phyloP scores from a whole-genome alignment of 2,888 invertebrate genomes.

The Glyphotaelius pellucidus region DNA sequence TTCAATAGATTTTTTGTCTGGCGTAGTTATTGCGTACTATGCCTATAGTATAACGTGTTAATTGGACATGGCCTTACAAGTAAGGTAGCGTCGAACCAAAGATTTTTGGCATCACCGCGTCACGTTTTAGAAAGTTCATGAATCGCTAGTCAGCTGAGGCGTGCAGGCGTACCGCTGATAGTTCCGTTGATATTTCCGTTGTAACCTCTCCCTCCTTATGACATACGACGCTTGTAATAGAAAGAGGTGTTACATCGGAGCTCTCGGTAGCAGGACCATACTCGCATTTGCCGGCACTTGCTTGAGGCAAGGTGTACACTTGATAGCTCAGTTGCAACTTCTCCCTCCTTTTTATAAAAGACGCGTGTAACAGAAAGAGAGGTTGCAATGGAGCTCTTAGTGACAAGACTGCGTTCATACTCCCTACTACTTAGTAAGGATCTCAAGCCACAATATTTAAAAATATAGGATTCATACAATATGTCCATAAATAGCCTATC shows the following conservation, averaged over 20 bases:
- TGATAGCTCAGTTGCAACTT: no score
- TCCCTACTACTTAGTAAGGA: background rate
- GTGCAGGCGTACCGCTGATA: background rate
- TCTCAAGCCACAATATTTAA: background rate
- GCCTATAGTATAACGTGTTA: background rate
- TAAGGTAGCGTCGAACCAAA: constrained; percentile 30
- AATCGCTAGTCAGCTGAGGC: background rate
- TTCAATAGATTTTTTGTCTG: background rate
- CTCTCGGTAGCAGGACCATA: background rate
- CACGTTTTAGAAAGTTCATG: constrained; percentile 44
- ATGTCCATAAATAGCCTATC: no score
- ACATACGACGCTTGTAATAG: background rate
- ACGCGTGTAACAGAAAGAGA: no score
- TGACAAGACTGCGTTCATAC: no score
- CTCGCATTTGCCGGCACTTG: background rate
- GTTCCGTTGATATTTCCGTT: background rate
- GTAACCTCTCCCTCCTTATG: background rate
- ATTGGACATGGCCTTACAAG: constrained; percentile 36
- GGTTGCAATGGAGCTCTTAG: no score
- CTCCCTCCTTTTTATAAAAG: no score
- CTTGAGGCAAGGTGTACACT: no score
- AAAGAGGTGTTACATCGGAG: background rate
- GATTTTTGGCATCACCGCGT: constrained; percentile 43
- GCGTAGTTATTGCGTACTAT: background rate
- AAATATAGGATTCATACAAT: background rate